phyloP scores from a whole-genome alignment of 2,113 vertebrate species.

The Pelmatolapia mariae region DNA sequence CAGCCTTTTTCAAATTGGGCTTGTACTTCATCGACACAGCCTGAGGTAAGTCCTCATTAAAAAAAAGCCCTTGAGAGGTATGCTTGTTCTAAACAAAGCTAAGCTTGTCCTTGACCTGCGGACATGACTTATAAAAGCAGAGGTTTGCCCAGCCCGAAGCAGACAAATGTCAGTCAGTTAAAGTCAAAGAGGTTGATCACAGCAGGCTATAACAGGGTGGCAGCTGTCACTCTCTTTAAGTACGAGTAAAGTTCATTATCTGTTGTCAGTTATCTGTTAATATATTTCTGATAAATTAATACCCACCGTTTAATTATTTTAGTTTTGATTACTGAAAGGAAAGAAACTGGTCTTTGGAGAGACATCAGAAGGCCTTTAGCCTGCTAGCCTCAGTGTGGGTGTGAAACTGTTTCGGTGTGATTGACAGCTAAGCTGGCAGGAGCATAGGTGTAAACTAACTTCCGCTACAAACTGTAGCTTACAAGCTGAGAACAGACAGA shows the following conservation, averaged over 20 bases:
- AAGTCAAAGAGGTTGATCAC: not conserved
- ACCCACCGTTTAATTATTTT: not conserved
- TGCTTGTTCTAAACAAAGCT: slow-evolving; percentile 23
- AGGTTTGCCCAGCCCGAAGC: not conserved
- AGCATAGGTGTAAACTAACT: not conserved
- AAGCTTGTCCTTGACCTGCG: slow-evolving; percentile 17
- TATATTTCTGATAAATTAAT: not conserved
- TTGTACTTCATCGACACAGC: not conserved
- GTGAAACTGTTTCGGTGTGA: not conserved
- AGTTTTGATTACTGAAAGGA: not conserved
- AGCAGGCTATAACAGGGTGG: not conserved
- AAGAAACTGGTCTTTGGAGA: not conserved
- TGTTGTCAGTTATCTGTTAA: not conserved
- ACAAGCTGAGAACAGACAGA: not conserved
- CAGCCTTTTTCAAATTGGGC: not conserved
- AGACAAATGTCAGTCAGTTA: not conserved
- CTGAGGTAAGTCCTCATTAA: slow-evolving; percentile 40
- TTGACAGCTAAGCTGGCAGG: not conserved
- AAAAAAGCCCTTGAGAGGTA: slow-evolving; percentile 3
- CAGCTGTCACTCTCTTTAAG: not conserved
- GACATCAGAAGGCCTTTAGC: not conserved
- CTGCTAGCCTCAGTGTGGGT: not conserved
- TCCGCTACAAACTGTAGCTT: not conserved
- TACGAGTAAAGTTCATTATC: not conserved
- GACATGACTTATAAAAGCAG: not conserved